A percentile compares a stretch with the other conserved stretches of the same genome.
phyloP scores from a whole-genome alignment of 2,797 vertebrate genomes.

The Setipinna tenuifilis region DNA sequence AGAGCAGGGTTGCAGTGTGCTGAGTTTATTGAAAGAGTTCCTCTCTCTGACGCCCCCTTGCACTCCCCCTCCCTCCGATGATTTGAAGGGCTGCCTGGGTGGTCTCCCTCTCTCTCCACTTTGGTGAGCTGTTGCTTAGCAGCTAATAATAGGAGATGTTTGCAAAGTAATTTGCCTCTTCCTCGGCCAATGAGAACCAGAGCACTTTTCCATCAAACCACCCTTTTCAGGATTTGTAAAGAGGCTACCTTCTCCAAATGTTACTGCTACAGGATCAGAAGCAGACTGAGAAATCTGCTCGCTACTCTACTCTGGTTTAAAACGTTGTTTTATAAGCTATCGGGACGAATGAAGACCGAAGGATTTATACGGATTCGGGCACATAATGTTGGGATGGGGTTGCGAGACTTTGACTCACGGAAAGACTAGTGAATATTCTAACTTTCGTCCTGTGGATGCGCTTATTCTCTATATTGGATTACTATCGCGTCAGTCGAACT shows the following conservation, averaged over 20 bases:
- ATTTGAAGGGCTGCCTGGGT: conserved; percentile 82
- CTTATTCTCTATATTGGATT: conserved; percentile 76
- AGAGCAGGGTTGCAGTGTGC: conserved; percentile 60
- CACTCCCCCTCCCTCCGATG: conserved; percentile 46
- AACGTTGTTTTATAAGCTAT: conserved; percentile 68
- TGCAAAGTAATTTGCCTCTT: conserved; percentile 94
- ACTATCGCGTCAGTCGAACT: conserved; percentile 69
- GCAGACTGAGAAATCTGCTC: conserved; percentile 72
- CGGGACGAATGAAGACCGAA: conserved; percentile 82
- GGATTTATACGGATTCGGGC: conserved; percentile 83
- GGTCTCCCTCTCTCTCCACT: conserved; percentile 86
- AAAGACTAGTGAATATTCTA: conserved; percentile 72
- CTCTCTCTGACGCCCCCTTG: conserved; percentile 51
- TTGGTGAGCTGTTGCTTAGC: conserved; percentile 93
- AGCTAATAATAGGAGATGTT: conserved; percentile 94
- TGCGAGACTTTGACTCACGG: conserved; percentile 80
- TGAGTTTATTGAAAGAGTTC: conserved; percentile 80
- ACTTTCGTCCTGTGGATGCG: conserved; percentile 75
- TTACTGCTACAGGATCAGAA: conserved; percentile 79
- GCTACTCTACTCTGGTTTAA: conserved; percentile 64
- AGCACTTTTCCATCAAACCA: conserved; percentile 87
- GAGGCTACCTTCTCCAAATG: conserved; percentile 83
- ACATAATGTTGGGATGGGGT: conserved; percentile 88
- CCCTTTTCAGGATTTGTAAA: conserved; percentile 83
- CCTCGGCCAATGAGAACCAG: conserved; percentile 88